These are phyloP conservation scores for Parascotia fuliginaria DNA, from an alignment of 2,888 invertebrate species.

Conservation along the genomic window DNA sequence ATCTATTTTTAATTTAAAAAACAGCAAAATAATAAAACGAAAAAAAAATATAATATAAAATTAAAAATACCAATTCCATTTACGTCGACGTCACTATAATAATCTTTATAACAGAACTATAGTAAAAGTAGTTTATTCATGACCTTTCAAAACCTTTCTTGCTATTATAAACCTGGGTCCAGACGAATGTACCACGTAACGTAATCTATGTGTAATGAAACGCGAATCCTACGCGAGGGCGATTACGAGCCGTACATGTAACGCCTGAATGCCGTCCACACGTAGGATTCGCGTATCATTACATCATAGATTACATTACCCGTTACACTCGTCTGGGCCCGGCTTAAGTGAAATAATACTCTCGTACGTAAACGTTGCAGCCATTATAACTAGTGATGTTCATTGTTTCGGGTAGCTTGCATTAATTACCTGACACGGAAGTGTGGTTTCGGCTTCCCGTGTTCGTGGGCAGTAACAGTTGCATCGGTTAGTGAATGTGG, in stretches of 20 bases:
- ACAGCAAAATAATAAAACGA: no score
- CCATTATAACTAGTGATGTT: slow-evolving; percentile 37
- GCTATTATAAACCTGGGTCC: slow-evolving; percentile 37
- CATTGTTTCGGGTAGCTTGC: slow-evolving; percentile 49
- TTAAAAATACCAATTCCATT: neutral
- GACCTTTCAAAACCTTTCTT: slow-evolving; percentile 9
- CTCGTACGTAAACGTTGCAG: slow-evolving; percentile 12
- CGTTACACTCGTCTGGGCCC: no score
- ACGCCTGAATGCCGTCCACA: no score
- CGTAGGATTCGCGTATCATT: no score
- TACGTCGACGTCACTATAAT: neutral
- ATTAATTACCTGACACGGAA: slow-evolving; percentile 55
- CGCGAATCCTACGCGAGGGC: no score
- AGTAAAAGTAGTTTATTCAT: slow-evolving; percentile 2
- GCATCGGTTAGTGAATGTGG: slow-evolving; percentile 42
- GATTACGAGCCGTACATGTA: no score
- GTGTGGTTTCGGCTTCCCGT: slow-evolving; percentile 52
- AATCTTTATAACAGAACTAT: slow-evolving; percentile 1
- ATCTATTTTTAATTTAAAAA: no score
- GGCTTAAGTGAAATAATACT: slow-evolving; percentile 30
- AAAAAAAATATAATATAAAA: no score
- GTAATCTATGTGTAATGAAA: no score
- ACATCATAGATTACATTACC: no score
- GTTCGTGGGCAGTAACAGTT: slow-evolving; percentile 38
- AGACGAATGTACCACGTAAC: no score